A percentile compares a stretch with the other conserved stretches of the same genome.
Conservation (phyloP, 2,888 invertebrate species). For the Cremastinae sp. region DNA sequence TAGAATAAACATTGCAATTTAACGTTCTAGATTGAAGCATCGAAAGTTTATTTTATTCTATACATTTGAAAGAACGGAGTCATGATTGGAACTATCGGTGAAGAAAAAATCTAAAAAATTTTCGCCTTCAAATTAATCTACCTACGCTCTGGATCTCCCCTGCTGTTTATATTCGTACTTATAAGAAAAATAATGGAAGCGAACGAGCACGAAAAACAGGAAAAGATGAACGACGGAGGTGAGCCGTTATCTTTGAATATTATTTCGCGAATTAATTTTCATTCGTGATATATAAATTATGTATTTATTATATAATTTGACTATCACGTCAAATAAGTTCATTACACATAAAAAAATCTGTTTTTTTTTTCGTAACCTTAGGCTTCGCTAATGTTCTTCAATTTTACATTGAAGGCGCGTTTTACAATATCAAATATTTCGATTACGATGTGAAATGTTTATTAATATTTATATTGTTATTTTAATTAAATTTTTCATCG, state of each 20-base stretch:
- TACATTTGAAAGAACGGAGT: background rate
- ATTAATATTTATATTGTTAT: slow-evolving; percentile 12
- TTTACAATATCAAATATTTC: background rate
- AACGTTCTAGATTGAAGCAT: slow-evolving; percentile 15
- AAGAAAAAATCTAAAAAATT: slow-evolving; percentile 5
- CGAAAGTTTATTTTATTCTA: background rate
- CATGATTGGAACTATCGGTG: background rate
- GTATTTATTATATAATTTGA: slow-evolving; percentile 48
- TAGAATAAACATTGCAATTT: slow-evolving; percentile 14
- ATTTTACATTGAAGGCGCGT: background rate
- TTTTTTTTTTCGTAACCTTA: slow-evolving; percentile 62
- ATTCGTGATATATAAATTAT: slow-evolving; percentile 39
- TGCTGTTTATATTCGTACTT: slow-evolving; percentile 58
- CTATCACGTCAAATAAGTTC: slow-evolving; percentile 21
- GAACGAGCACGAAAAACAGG: slow-evolving; percentile 62
- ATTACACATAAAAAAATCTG: slow-evolving; percentile 20
- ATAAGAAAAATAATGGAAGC: slow-evolving; percentile 70
- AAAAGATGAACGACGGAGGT: slow-evolving; percentile 70
- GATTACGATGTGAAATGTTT: slow-evolving; percentile 1
- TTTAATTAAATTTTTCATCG: background rate
- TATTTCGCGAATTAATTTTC: slow-evolving; percentile 9
- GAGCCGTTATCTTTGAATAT: slow-evolving; percentile 51
- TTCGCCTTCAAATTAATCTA: slow-evolving; percentile 11
- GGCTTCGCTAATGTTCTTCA: slow-evolving; percentile 46
- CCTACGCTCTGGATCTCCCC: slow-evolving; percentile 34